Base-by-base conservation (phyloP, 1,140 invertebrate genomes). In the Aphaenogaster floridana region DNA sequence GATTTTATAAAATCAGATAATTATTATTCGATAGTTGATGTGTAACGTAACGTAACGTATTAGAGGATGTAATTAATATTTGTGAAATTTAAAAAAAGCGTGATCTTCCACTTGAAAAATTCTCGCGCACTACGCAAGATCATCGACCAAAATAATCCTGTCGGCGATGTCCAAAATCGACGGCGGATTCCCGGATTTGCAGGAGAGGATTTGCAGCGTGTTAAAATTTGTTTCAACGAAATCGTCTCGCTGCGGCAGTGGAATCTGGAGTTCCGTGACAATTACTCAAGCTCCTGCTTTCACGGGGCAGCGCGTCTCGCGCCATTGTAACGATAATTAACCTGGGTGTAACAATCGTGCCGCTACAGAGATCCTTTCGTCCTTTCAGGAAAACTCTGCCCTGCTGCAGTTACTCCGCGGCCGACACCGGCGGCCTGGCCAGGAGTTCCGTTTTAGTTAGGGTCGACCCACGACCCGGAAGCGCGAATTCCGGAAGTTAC, bases 401-500 rank as follows among this genome's bases (percentile, higher is more conserved):
- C 84, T 95, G 94, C 90, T 95, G 95, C 88, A 95, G 95, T 79
- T 95, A 95, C 90, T 95, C 95, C 54, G 95, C 94, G 71, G 94
- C 95, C 6, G 95, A 95, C 86, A 94, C 94, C 42, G 94, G 93
- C 1, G 95, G 94, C 50, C 76, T 95, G n/a, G 92, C 95, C 83
- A 95, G 94, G 91, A 95, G 94, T 90, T 95, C 95, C 92, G 97
- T 97, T 52, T 96, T 98, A 88, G 96, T 97, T 64, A 96, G 97
- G 21, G 95, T 97, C 86, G 97, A 97, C 93, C 95, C 95, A 81
- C 95, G 97, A 86, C 97, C 97, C 74, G 97, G 97, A 81, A 97
- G 97, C 91, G 97, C 96, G n/a, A 96, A 96, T 92, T 97, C 97
- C 74, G 97, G 97, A 86, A 97, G 97, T 91, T 98, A 98, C 91